Evolutionary conservation across 2,888 invertebrate genomes (phyloP), one percentile per base, ranked within the genome.

Genomic region (Rhagophthalmus giganteus): DNA sequence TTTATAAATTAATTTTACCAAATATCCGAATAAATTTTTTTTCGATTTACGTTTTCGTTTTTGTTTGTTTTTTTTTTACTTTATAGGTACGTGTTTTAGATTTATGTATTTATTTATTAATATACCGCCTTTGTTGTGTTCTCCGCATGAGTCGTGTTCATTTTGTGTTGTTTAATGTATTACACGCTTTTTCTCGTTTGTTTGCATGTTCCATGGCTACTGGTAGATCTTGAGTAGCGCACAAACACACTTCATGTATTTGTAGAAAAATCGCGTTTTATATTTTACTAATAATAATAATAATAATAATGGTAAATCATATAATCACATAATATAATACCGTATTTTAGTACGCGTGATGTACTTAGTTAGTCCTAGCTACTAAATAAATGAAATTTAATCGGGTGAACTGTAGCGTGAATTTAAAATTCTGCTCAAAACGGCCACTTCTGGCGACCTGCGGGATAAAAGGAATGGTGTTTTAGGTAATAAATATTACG

Each of bases 11-110:
- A 72, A 74, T 73, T 20, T 75, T 75, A 77, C 77, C 77, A 77
- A 77, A 77, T 76, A 76, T 74, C 68, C 69, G 74, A 75, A 75
- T 75, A 75, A 76, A 75, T 69, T 54, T 75, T 73, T 73, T 71
- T 34, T 37, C 75, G 73, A 74, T 74, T 74, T 74, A 71, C 63
- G 66, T 73, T 68, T 66, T 70, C 14, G 27, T 40, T 30, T 40
- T 28, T 31, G 14, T 64, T 64, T 69, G 68, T 68, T 65, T 68
- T 65, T 67, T 63, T 61, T 59, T 64, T 55, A 56, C 64, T 64
- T 59, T 63, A n/a, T n/a, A n/a, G n/a, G n/a, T n/a, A n/a, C n/a
- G n/a, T n/a, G n/a, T n/a, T n/a, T n/a, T n/a, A n/a, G n/a, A n/a
- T n/a, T n/a, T n/a, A n/a, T 57, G 48, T 57, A 60, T 60, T 56